phyloP scores from a whole-genome alignment of 2,113 vertebrate species.

The Poeciliopsis occidentalis region DNA sequence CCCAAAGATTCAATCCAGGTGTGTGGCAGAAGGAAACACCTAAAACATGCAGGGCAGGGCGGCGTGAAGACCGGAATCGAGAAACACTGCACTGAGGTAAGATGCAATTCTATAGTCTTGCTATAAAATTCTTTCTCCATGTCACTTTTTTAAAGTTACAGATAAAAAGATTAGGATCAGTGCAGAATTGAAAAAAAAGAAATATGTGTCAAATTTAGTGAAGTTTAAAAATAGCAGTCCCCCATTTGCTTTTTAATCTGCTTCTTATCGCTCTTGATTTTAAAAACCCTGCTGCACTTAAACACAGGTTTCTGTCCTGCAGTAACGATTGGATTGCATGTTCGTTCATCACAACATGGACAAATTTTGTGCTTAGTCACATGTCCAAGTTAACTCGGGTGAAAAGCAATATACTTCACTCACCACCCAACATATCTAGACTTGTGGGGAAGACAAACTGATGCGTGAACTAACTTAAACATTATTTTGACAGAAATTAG shows the following conservation, averaged over 20 bases:
- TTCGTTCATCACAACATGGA: neutral
- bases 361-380: neutral
- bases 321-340: too few species aligned
- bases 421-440: neutral
- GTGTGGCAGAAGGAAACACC: too few species aligned
- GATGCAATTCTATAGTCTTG: constrained; percentile 29
- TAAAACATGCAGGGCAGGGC: too few species aligned
- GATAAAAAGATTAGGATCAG: constrained; percentile 21
- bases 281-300: neutral
- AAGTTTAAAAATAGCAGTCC: constrained; percentile 21
- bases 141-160: constrained; percentile 41
- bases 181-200: constrained; percentile 22
- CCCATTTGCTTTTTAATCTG: constrained; percentile 16
- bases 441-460: neutral
- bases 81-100: neutral
- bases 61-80: too few species aligned
- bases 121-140: constrained; percentile 48
- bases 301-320: neutral
- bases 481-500: neutral
- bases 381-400: neutral
- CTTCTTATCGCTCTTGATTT: neutral
- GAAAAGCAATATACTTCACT: neutral
- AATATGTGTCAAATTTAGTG: constrained; percentile 46
- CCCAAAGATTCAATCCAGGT: too few species aligned
- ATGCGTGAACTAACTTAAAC: neutral